Base-by-base conservation (phyloP, 2,797 vertebrate genomes). In the Anguilla megastoma region DNA sequence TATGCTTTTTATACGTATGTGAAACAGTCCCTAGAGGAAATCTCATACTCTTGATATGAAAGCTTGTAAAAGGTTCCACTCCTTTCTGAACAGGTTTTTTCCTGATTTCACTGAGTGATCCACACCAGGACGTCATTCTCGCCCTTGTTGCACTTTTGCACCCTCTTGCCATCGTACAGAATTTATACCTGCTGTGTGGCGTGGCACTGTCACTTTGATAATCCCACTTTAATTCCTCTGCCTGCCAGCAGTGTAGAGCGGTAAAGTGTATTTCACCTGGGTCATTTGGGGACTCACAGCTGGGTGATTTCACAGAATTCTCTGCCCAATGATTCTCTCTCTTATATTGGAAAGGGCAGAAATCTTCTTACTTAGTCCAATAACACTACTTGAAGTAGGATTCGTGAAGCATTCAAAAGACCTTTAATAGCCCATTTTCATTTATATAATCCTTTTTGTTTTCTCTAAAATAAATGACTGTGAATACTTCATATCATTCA, bases 211-310 rank as follows among this genome's bases (percentile, higher is more conserved):
- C 69, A 74, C 69, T 74, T 14, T 74, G 30, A 74, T 36, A 74
- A 74, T 74, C 69, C 27, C 69, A 33, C 12, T 74, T 36, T 74
- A 74, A 74, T 74, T 74, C 30, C 69, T 36, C 69, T 74, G 69
- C 69, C 63, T 74, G 69, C 69, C 69, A 74, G 12, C 27, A 74
- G 69, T 74, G 69, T 30, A 74, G 69, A 33, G 30, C 30, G 33
- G 14, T 36, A 33, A 36, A 33, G 69, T 74, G 30, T 36, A 30
- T 74, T 33, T 74, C 33, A 12, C 74, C 74, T 76, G 74, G 74
- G 74, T 76, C 33, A 76, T 76, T 33, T 41, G 74, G 14, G 33
- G 33, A 76, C 74, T 76, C 69, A 12, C 27, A 10, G 33, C 12
- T 41, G 14, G 14, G 41, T 12, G 4, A 41, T 33, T 2, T 36